Evolutionary conservation across 1,140 invertebrate genomes (phyloP).

Genomic region (Drosophila tristis): DNA sequence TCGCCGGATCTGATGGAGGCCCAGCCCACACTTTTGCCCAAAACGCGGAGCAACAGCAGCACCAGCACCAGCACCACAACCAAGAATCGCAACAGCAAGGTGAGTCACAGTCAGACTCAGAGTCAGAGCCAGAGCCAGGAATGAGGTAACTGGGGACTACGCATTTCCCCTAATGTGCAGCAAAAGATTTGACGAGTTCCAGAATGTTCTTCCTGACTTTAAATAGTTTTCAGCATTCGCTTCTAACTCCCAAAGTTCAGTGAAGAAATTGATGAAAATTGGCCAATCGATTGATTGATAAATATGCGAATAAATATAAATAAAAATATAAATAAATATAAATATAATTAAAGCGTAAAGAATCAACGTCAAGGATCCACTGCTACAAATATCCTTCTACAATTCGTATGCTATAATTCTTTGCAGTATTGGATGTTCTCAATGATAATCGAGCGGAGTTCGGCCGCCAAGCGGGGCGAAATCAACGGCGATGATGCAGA

Average conservation of each 20-base stretch:
- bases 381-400: too few species aligned
- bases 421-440: conserved; percentile 80
- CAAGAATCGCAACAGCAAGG: conserved; percentile 61
- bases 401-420: background rate
- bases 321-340: too few species aligned
- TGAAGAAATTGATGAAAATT: too few species aligned
- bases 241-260: too few species aligned
- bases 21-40: conserved; percentile 65
- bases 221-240: too few species aligned
- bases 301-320: too few species aligned
- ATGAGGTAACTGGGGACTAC: too few species aligned
- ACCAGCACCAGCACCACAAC: conserved; percentile 30
- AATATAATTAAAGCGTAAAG: background rate
- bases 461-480: conserved; percentile 64
- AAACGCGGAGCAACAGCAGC: conserved; percentile 55
- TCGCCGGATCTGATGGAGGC: conserved; percentile 71
- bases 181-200: too few species aligned
- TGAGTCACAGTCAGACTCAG: conserved; percentile 22
- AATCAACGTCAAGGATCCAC: too few species aligned
- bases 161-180: too few species aligned
- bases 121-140: background rate
- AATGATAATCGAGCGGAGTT: conserved; percentile 79
- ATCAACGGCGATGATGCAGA: conserved; percentile 80
- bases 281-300: too few species aligned
- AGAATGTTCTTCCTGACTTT: too few species aligned